Percentiles rank a stretch among this genome's conserved stretches.
phyloP scores from a whole-genome alignment of 1,140 invertebrate species.

The Mycetomoellerius zeteki region DNA sequence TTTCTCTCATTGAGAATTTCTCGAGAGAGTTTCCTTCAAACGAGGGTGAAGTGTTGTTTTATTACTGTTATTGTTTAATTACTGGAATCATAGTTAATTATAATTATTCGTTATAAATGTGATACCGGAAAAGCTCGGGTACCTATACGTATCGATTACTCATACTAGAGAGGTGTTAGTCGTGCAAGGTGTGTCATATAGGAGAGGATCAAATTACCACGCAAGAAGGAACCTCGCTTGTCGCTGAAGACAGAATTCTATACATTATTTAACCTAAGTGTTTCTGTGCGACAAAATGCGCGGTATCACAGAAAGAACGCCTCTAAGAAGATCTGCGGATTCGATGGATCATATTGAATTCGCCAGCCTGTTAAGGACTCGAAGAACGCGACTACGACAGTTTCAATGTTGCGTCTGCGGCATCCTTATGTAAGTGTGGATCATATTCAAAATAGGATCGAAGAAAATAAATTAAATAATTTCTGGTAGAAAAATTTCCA shows the following conservation, averaged over 20 bases:
- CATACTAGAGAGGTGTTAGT: not conserved
- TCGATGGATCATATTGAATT: conserved; percentile 90
- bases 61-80: too few relatives aligned
- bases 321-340: conserved; percentile 83
- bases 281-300: conserved; percentile 32
- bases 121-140: not conserved
- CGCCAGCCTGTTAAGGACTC: conserved; percentile 87
- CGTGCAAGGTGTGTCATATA: conserved; percentile 19
- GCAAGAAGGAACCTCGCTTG: not conserved
- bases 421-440: conserved; percentile 88
- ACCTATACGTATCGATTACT: conserved; percentile 7
- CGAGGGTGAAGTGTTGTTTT: not conserved
- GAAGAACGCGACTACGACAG: conserved; percentile 88
- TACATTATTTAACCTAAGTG: not conserved
- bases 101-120: not conserved
- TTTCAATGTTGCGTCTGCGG: conserved; percentile 91
- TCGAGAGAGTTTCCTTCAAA: not conserved
- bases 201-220: not conserved
- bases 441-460: not conserved
- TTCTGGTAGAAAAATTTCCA: not conserved
- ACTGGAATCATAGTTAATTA: not conserved
- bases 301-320: conserved; percentile 87
- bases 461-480: not conserved
- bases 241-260: conserved; percentile 3
- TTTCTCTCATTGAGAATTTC: not conserved